phyloP scores from a whole-genome alignment of 2,888 invertebrate species.

The Athripsodes cinereus region DNA sequence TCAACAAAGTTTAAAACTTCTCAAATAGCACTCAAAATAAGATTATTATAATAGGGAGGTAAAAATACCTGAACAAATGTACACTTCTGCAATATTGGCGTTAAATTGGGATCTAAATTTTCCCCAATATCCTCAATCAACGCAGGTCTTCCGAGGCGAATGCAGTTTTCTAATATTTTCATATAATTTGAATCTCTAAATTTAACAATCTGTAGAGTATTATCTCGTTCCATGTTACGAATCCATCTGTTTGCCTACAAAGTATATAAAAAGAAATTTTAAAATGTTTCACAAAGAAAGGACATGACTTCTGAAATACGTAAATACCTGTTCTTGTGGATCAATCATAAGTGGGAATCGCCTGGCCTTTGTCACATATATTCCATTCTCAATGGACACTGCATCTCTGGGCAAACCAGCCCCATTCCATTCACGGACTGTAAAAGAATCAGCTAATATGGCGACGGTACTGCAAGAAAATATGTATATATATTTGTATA shows the following conservation, averaged over 20 bases:
- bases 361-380: slow-evolving; percentile 75
- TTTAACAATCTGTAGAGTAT: slow-evolving; percentile 71
- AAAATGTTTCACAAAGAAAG: not conserved
- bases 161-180: slow-evolving; percentile 71
- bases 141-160: slow-evolving; percentile 79
- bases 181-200: slow-evolving; percentile 71
- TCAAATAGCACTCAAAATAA: too few relatives aligned
- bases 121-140: slow-evolving; percentile 87
- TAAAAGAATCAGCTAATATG: slow-evolving; percentile 76
- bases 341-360: slow-evolving; percentile 92
- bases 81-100: slow-evolving; percentile 76
- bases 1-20: too few relatives aligned
- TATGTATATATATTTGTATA: not conserved
- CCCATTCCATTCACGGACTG: slow-evolving; percentile 85
- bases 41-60: too few relatives aligned
- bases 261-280: slow-evolving; percentile 5
- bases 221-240: slow-evolving; percentile 74
- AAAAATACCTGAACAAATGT: slow-evolving; percentile 70
- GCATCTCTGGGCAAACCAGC: slow-evolving; percentile 81
- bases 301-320: not conserved
- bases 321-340: slow-evolving; percentile 80
- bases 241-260: slow-evolving; percentile 84
- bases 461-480: slow-evolving; percentile 54
- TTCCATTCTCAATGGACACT: slow-evolving; percentile 88
- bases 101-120: slow-evolving; percentile 77